Percentiles rank a stretch among this genome's conserved stretches.
These are phyloP conservation scores for Zeus faber DNA, from an alignment of 2,113 vertebrate genomes.

Conservation along the genomic window DNA sequence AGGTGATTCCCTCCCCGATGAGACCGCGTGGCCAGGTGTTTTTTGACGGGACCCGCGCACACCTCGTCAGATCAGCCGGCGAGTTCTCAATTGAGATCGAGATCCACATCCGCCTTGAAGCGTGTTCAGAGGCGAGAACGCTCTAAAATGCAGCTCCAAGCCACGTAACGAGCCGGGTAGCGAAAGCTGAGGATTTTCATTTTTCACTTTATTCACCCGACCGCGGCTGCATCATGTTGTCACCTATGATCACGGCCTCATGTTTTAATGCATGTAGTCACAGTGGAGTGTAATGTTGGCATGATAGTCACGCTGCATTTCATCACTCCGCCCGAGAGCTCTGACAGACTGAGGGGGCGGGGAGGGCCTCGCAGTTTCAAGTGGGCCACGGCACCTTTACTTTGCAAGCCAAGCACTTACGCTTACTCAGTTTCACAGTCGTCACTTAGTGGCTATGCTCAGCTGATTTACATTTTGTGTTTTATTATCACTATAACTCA, in stretches of 20 bases:
- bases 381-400: no score
- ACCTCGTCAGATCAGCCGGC: no score
- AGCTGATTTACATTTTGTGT: not conserved
- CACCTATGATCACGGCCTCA: conserved; percentile 59
- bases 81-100: no score
- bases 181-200: conserved; percentile 21
- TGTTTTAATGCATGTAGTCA: conserved; percentile 64
- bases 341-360: conserved; percentile 22
- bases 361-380: not conserved
- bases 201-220: conserved; percentile 27
- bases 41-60: no score
- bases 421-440: not conserved
- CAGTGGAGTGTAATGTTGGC: conserved; percentile 42
- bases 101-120: no score
- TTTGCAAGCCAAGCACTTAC: not conserved
- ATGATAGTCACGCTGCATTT: conserved; percentile 53
- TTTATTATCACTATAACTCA: not conserved
- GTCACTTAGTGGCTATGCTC: not conserved
- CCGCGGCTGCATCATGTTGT: conserved; percentile 44
- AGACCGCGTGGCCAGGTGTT: conserved; percentile 10
- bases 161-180: not conserved
- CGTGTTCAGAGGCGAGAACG: no score
- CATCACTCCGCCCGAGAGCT: conserved; percentile 28
- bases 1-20: no score
- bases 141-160: no score